Evolutionary conservation across 2,113 vertebrate genomes (phyloP).

Genomic region (Chiloscyllium plagiosum): DNA sequence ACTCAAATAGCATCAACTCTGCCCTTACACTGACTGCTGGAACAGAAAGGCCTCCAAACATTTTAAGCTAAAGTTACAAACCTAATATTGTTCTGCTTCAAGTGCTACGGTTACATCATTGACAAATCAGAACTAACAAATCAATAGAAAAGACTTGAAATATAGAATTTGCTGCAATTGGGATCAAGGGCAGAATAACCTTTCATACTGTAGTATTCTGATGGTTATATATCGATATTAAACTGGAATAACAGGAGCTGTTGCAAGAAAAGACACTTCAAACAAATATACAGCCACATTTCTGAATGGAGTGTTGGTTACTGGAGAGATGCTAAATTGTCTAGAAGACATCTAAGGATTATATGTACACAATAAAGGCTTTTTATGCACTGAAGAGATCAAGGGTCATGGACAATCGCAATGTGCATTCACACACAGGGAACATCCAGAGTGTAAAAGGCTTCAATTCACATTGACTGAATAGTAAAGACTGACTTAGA

Average conservation of each 20-base stretch:
- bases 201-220: background rate
- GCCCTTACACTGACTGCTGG: background rate
- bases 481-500: background rate
- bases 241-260: background rate
- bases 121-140: background rate
- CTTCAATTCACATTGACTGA: background rate
- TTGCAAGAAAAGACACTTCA: background rate
- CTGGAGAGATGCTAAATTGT: background rate
- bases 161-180: too few species aligned
- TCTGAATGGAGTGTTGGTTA: background rate
- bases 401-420: background rate
- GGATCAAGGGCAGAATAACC: background rate
- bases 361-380: background rate
- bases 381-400: background rate
- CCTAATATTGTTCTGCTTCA: background rate
- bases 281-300: background rate
- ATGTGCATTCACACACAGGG: background rate
- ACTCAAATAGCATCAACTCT: background rate
- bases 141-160: background rate
- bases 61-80: background rate
- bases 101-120: background rate
- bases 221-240: background rate
- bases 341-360: background rate
- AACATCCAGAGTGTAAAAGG: background rate
- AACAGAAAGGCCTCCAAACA: background rate